Evolutionary conservation across 2,888 invertebrate species (phyloP), one percentile per base, ranked within the genome.

Genomic region (Lochmaea capreae): DNA sequence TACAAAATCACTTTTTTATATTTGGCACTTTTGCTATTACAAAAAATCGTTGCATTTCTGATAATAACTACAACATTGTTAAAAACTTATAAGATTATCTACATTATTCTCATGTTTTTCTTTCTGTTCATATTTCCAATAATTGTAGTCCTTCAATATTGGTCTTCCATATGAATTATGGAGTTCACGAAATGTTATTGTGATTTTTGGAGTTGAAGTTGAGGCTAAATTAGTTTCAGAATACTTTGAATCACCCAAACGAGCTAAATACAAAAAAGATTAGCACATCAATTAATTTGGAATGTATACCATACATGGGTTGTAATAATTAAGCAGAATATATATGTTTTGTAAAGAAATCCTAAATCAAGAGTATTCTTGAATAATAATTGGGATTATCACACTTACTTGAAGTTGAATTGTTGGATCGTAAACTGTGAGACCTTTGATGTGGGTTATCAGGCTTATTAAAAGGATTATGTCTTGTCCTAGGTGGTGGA

Each of bases 391-490:
- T 39, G 33, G 22, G 2, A 33, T 42, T 58, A 22, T 43, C 26
- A 16, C 63, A 78, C 79, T 81, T 87, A 86, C 89, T 88, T 33
- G 89, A 88, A 10, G 88, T 88, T 2, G 89, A 74, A 57, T 71
- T 68, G 14, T 57, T 88, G 57, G 72, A 79, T 77, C 90, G 86
- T 73, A 89, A 87, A 80, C 89, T 90, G 72, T 89, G 89, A 1
- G 90, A 89, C 72, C 90, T 86, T 75, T 89, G 88, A 80, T 90
- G 89, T 2, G 88, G 79, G 68, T 78, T 82, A 72, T 87, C 87
- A 3, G 89, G 89, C 79, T 91, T 90, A 86, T 96, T 95, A 84
- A 96, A 95, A 2, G 95, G 95, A 86, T 96, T 96, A 84, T 94
- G 93, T 10, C 95, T 88, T 78, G 93, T 93, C 11, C 95, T 90